Evolutionary conservation across 2,797 vertebrate genomes (phyloP), one percentile per base, ranked within the genome.

Genomic region (Danio tinwini): DNA sequence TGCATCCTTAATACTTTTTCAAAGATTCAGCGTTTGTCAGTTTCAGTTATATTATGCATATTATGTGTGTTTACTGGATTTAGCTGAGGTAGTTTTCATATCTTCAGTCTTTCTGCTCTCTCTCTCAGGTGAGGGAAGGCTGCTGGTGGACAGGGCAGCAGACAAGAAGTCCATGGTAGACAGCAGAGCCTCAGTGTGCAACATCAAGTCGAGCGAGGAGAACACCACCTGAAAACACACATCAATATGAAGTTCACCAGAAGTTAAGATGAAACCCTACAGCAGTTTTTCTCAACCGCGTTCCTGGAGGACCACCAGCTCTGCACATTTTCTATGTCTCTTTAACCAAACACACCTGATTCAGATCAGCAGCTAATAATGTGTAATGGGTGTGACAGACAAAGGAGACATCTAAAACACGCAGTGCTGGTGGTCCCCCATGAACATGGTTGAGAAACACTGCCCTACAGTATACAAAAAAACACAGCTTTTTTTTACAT

Each of bases 171-270:
- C 91, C 81, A 97, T 90, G 59, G 96, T 83, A 1, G 97, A 98
- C 78, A 99, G 94, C 74, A 99, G 93, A 81, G 96, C 96, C 86
- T 99, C 95, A 0, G 95, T 95, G 89, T 99, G 97, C 37, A 99
- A 95, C 16, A 96, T 88, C 63, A 98, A 59, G 84, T 98, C 94
- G 47, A 99, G 90, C 39, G 95, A 95, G 1, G 95, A 94, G 87
- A 99, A 98, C 6, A 89, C 92, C 40, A 99, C 95, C 98, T 99
- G 76, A 0, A 68, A 3, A 72, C 6, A 83, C n/a, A 72, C 17
- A 52, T 39, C 37, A 16, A 17, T 29, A 29, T 29, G 29, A 29
- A 29, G 29, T 29, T 29, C 29, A 29, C 3, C 29, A 1, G 29
- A 29, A 29, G 29, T 29, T 29, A 29, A 29, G 29, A 29, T 29